A percentile compares a stretch with the other conserved stretches of the same genome.
These are phyloP conservation scores for Pipistrellus kuhlii DNA, from an alignment of 2,797 vertebrate species.

Conservation along the genomic window DNA sequence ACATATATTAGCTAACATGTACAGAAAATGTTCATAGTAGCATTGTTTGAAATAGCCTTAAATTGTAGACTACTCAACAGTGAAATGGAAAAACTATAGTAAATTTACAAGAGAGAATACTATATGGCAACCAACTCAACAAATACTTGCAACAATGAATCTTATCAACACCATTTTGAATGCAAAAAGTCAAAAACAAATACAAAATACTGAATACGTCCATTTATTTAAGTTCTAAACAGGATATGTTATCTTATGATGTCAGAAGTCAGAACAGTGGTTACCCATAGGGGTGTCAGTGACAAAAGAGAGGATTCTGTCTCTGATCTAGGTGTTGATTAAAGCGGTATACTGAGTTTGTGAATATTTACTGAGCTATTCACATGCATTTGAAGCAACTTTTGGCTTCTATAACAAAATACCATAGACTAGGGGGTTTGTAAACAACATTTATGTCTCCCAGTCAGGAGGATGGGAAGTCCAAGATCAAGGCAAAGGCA, in stretches of 20 bases:
- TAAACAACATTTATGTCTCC: neutral
- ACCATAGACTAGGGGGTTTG: neutral
- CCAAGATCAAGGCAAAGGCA: neutral
- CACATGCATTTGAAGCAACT: neutral
- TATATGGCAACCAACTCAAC: neutral
- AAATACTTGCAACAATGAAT: slow-evolving; percentile 29
- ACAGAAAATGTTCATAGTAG: neutral
- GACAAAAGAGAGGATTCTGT: neutral
- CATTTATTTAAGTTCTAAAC: neutral
- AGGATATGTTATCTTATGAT: neutral
- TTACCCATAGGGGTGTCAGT: neutral
- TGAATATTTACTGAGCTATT: slow-evolving; percentile 2
- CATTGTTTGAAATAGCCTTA: neutral
- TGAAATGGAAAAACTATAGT: slow-evolving; percentile 9
- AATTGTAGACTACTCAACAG: neutral
- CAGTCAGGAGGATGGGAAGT: neutral
- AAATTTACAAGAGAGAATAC: neutral
- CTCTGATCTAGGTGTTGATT: slow-evolving; percentile 9
- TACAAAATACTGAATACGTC: neutral
- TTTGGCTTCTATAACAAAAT: neutral
- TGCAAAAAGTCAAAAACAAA: neutral
- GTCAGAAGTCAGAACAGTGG: neutral
- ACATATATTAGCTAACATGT: neutral
- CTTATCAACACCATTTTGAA: neutral
- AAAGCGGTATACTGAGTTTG: neutral